Evolutionary conservation across 2,888 invertebrate species (phyloP), one percentile per base, ranked within the genome.

Genomic region (Theodoxus fluviatilis): DNA sequence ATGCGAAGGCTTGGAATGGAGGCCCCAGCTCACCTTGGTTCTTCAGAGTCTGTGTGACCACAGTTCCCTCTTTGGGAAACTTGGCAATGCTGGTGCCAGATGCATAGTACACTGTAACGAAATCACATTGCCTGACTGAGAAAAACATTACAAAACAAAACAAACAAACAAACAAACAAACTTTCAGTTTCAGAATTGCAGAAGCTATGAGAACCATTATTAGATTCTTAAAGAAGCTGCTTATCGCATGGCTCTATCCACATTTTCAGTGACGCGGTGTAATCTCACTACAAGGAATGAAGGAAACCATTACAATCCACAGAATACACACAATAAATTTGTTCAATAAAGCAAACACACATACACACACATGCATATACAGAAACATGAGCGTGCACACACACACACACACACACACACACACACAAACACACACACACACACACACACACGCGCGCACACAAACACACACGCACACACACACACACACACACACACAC

Each of bases 11-110:
- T n/a, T n/a, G n/a, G n/a, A n/a, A n/a, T n/a, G n/a, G n/a, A n/a
- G n/a, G n/a, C n/a, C n/a, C n/a, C n/a, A n/a, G n/a, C n/a, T n/a
- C 88, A 71, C 95, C 96, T 88, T 96, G 95, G 87, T 98, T 95
- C 77, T 91, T 92, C 22, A 98, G 89, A 52, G 91, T 90, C 0
- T 92, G 92, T 1, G 92, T 80, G 35, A 86, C 91, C 67, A 94
- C 90, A 3, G 93, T 93, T 64, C 92, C 91, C 57, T 87, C 89
- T 7, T 80, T 75, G 0, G 97, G 97, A 88, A 97, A 96, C 79
- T 92, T 91, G 71, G 92, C 91, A 68, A 98, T 92, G 74, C 93
- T 93, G 0, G 95, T 93, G 0, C 98, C 98, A 68, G 96, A 96
- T 0, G 95, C 94, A 88, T 94, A 96, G 86, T 94, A 93, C 92